phyloP scores from a whole-genome alignment of 2,113 vertebrate species.

The Ictidomys tridecemlineatus region DNA sequence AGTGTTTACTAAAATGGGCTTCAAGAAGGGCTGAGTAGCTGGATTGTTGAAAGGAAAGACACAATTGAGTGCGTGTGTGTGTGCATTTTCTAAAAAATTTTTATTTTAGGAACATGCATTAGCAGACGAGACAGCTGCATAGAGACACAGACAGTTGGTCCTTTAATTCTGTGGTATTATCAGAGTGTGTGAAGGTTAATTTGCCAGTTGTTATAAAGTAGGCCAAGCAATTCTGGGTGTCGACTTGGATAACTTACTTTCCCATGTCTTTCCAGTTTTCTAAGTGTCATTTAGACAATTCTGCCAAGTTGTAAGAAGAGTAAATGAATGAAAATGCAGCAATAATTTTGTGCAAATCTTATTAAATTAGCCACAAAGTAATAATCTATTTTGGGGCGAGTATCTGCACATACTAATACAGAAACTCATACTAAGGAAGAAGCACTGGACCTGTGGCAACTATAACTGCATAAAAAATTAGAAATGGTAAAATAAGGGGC shows the following conservation, averaged over 20 bases:
- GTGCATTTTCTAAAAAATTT: background rate
- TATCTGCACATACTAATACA: slow-evolving; percentile 17
- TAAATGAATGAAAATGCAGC: slow-evolving; percentile 61
- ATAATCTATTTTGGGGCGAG: background rate
- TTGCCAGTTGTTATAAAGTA: slow-evolving; percentile 78
- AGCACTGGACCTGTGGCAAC: background rate
- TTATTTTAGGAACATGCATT: slow-evolving; percentile 74
- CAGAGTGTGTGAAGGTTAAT: slow-evolving; percentile 70
- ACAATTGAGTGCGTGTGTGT: slow-evolving; percentile 45
- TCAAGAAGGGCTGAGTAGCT: slow-evolving; percentile 55
- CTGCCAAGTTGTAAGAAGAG: slow-evolving; percentile 56
- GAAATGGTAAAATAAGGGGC: slow-evolving; percentile 28
- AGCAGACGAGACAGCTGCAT: slow-evolving; percentile 65
- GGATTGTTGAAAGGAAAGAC: slow-evolving; percentile 64
- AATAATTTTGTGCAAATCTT: slow-evolving; percentile 60
- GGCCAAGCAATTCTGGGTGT: slow-evolving; percentile 72
- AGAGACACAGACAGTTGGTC: slow-evolving; percentile 32
- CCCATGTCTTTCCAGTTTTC: slow-evolving; percentile 69
- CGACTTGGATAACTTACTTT: slow-evolving; percentile 71
- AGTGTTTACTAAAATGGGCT: slow-evolving; percentile 68
- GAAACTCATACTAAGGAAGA: background rate
- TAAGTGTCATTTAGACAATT: slow-evolving; percentile 64
- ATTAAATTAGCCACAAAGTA: slow-evolving; percentile 27
- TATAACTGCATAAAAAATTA: background rate
- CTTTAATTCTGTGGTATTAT: slow-evolving; percentile 69